Conservation (phyloP, 1,140 invertebrate species). For the Papilio polyxenes region DNA sequence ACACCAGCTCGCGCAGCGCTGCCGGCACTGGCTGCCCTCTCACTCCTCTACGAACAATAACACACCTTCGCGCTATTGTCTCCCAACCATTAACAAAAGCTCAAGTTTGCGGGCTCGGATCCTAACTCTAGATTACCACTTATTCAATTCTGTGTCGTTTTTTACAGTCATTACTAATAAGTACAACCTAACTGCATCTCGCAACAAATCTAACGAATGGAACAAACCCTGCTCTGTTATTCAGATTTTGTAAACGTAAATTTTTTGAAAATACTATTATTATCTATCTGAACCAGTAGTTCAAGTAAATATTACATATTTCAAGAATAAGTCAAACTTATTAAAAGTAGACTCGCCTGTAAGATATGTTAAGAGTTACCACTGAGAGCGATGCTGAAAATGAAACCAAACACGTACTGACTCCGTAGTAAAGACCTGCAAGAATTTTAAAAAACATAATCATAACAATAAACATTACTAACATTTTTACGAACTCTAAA, state of each 20-base stretch:
- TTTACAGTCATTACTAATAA: no score
- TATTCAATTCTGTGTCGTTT: neutral
- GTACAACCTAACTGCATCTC: no score
- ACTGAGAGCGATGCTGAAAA: constrained; percentile 93
- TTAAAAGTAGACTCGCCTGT: constrained; percentile 77
- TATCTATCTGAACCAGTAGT: neutral
- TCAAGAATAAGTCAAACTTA: neutral
- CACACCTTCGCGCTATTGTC: constrained; percentile 39
- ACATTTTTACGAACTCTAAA: neutral
- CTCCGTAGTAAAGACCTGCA: constrained; percentile 93
- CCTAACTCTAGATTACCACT: neutral
- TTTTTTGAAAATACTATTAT: neutral
- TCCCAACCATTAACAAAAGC: neutral
- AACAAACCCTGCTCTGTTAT: no score
- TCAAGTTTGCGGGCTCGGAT: neutral
- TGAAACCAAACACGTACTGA: constrained; percentile 94
- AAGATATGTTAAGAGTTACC: constrained; percentile 92
- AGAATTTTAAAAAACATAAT: neutral
- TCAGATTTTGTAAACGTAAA: no score
- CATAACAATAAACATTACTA: neutral
- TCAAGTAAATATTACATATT: neutral
- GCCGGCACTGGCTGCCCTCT: constrained; percentile 88
- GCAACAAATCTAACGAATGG: no score
- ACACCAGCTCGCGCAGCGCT: constrained; percentile 85
- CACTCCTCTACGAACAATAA: constrained; percentile 84